Conservation (phyloP, 2,888 invertebrate genomes). For the Habrosyne pyritoides region DNA sequence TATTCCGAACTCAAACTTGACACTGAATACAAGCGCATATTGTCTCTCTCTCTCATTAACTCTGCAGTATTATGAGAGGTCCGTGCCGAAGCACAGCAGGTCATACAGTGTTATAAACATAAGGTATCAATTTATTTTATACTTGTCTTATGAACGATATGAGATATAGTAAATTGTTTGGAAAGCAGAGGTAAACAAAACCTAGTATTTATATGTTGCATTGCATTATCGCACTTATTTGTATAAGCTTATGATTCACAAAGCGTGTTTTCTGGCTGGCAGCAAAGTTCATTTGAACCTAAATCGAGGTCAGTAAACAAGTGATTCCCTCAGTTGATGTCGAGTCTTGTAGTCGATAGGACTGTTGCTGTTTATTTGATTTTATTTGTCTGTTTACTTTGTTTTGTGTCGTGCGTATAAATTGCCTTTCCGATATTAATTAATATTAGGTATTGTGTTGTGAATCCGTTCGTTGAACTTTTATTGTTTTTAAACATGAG, state of each 20-base stretch:
- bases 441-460: constrained; percentile 27
- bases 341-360: background rate
- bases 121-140: too few species aligned
- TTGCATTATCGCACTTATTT: background rate
- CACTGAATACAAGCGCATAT: too few species aligned
- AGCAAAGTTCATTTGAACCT: background rate
- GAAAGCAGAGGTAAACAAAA: too few species aligned
- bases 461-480: background rate
- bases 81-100: too few species aligned
- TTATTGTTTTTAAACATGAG: background rate
- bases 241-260: background rate
- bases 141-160: too few species aligned
- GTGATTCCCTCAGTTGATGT: background rate
- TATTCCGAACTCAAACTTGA: too few species aligned
- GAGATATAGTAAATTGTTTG: too few species aligned
- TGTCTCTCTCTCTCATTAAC: too few species aligned
- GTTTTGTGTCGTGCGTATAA: constrained; percentile 5
- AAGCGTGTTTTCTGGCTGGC: background rate
- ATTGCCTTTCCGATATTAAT: constrained; percentile 48
- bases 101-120: too few species aligned
- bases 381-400: background rate
- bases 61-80: too few species aligned
- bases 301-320: background rate
- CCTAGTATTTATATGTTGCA: too few species aligned
- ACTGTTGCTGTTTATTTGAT: background rate